A percentile compares a stretch with the other conserved stretches of the same genome.
These are phyloP conservation scores for Drosophila acutilabella DNA, from an alignment of 2,888 invertebrate species.

Conservation along the genomic window DNA sequence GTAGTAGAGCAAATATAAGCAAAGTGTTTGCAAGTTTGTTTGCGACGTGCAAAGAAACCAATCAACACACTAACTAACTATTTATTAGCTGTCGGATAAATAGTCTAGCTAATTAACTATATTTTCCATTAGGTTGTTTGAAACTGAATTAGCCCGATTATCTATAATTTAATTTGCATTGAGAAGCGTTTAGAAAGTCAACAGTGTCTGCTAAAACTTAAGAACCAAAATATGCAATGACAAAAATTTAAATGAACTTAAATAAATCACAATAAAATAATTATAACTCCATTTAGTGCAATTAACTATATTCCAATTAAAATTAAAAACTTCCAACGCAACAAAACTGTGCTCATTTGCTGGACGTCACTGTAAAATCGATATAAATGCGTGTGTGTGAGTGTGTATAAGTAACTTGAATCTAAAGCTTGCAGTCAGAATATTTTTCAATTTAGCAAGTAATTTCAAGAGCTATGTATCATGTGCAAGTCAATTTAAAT, in stretches of 20 bases:
- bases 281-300: not conserved
- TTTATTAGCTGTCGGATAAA: conserved; percentile 8
- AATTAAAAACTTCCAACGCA: too few relatives aligned
- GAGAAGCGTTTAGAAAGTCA: conserved; percentile 9
- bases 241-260: not conserved
- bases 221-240: not conserved
- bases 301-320: not conserved
- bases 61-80: conserved; percentile 16
- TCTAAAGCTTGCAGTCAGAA: conserved; percentile 2
- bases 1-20: conserved; percentile 41
- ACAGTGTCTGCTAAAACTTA: not conserved
- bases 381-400: not conserved
- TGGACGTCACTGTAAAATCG: conserved; percentile 7
- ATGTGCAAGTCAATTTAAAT: conserved; percentile 19
- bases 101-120: conserved; percentile 8
- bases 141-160: conserved; percentile 18
- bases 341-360: not conserved
- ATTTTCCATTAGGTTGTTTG: conserved; percentile 1
- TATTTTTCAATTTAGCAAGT: conserved; percentile 10
- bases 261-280: not conserved
- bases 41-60: conserved; percentile 16
- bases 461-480: conserved; percentile 7
- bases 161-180: conserved; percentile 51
- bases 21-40: conserved; percentile 26
- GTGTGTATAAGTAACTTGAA: too few relatives aligned